These are phyloP conservation scores for Bemisia tabaci DNA, from an alignment of 1,140 invertebrate species.

Conservation along the genomic window DNA sequence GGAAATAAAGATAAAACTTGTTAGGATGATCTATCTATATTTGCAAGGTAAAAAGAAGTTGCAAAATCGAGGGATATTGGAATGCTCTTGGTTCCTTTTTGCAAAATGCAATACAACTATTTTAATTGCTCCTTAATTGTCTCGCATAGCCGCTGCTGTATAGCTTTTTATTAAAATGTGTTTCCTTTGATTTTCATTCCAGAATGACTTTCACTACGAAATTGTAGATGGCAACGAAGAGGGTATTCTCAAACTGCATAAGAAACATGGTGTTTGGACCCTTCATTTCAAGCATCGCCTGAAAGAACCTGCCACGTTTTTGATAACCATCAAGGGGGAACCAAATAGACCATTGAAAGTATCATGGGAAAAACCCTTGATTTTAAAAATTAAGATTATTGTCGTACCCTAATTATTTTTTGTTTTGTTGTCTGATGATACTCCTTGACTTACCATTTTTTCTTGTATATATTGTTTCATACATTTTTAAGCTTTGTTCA, in stretches of 20 bases:
- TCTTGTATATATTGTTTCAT: no score
- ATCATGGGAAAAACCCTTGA: slow-evolving; percentile 40
- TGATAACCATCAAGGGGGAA: slow-evolving; percentile 40
- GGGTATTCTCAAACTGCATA: slow-evolving; percentile 47
- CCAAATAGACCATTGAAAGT: slow-evolving; percentile 22
- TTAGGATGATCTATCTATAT: no score
- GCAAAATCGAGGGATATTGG: no score
- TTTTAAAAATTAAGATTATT: slow-evolving; percentile 34
- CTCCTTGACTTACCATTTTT: no score
- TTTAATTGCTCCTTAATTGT: no score
- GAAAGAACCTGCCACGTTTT: slow-evolving; percentile 38
- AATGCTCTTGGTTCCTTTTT: no score
- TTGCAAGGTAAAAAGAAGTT: no score
- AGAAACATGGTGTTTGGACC: slow-evolving; percentile 44
- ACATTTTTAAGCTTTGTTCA: no score
- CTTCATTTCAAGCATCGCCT: slow-evolving; percentile 45
- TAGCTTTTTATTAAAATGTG: no score
- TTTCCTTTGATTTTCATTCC: slow-evolving; percentile 19
- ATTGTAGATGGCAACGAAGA: slow-evolving; percentile 49
- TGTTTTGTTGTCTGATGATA: background rate
- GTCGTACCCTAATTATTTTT: slow-evolving; percentile 23
- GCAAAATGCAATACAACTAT: no score
- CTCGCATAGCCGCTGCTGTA: no score
- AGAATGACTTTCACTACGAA: slow-evolving; percentile 45
- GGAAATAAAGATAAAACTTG: no score